A percentile compares a stretch with the other conserved stretches of the same genome.
These are phyloP conservation scores for Indicator maculatus DNA, from an alignment of 2,113 vertebrate species.

Conservation along the genomic window DNA sequence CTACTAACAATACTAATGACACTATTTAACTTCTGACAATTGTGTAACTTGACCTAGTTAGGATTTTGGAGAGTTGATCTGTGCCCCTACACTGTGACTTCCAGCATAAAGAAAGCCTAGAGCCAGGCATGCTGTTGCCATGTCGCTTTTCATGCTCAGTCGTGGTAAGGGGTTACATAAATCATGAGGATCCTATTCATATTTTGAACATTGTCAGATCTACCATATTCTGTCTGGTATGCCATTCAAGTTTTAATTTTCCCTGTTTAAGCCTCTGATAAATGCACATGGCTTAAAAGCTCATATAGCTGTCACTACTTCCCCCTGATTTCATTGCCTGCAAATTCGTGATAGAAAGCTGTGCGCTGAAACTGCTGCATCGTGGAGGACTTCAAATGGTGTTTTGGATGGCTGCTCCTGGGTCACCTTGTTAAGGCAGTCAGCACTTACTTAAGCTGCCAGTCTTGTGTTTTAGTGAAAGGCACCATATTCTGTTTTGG, in stretches of 20 bases:
- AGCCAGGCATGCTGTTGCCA: conserved; percentile 22
- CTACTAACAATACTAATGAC: too few species aligned
- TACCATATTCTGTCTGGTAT: neutral
- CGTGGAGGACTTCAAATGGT: neutral
- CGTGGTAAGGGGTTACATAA: conserved; percentile 8
- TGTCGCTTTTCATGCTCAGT: conserved; percentile 5
- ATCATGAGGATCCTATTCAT: neutral
- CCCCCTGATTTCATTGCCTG: conserved; percentile 18
- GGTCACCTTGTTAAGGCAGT: neutral
- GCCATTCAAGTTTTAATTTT: conserved; percentile 31
- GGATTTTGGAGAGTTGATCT: neutral
- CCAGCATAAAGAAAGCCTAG: conserved; percentile 27
- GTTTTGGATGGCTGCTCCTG: neutral
- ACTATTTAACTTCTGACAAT: neutral
- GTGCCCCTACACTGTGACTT: neutral
- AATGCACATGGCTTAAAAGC: neutral
- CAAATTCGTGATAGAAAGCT: neutral
- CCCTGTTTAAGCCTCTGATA: conserved; percentile 15
- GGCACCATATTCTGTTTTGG: neutral
- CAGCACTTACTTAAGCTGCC: neutral
- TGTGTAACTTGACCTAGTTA: conserved; percentile 6
- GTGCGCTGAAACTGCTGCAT: neutral
- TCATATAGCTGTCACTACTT: conserved; percentile 41
- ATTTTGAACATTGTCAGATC: conserved; percentile 4
- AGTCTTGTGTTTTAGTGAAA: neutral